phyloP scores from a whole-genome alignment of 2,888 invertebrate species.

The Drosophila trichaetosa region DNA sequence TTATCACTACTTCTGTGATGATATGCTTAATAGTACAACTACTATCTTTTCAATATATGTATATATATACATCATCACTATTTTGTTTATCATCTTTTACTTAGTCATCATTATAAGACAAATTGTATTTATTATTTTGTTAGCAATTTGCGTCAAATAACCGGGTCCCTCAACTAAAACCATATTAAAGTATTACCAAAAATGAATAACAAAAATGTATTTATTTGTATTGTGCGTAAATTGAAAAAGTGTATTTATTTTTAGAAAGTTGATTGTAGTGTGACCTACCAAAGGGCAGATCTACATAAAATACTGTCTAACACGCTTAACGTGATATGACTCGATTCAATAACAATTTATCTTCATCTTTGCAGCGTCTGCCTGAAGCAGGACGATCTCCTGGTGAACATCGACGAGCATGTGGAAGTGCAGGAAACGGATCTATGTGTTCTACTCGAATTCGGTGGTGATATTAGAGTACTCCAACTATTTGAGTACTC shows the following conservation, averaged over 20 bases:
- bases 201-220: too few relatives aligned
- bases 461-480: constrained; percentile 71
- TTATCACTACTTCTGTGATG: neutral
- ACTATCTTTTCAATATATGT: neutral
- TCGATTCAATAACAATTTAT: too few relatives aligned
- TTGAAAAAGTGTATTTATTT: neutral
- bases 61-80: neutral
- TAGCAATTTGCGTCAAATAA: too few relatives aligned
- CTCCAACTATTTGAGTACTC: neutral
- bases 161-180: too few relatives aligned
- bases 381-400: constrained; percentile 74
- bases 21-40: neutral
- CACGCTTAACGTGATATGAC: too few relatives aligned
- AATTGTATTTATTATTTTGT: neutral
- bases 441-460: constrained; percentile 73
- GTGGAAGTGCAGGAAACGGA: constrained; percentile 79
- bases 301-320: too few relatives aligned
- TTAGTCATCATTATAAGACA: neutral
- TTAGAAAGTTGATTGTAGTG: too few relatives aligned
- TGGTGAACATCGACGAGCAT: constrained; percentile 81
- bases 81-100: neutral
- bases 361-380: constrained; percentile 78
- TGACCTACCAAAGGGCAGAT: too few relatives aligned
- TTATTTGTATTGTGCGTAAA: too few relatives aligned
- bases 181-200: too few relatives aligned